phyloP scores from a whole-genome alignment of 2,888 invertebrate genomes.

The Chironomus riparius region DNA sequence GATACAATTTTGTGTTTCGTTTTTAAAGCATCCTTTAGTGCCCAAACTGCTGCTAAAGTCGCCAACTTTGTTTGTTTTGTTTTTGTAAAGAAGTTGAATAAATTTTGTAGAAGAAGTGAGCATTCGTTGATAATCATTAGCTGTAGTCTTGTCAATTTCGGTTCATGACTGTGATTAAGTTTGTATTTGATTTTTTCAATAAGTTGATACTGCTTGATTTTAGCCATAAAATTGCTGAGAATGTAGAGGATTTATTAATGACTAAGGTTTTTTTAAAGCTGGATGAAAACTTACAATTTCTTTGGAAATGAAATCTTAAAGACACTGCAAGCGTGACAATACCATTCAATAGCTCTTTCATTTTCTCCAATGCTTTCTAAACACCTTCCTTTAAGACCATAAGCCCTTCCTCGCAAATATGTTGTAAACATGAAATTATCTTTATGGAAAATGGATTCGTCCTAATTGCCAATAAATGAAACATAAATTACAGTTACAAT shows the following conservation, averaged over 20 bases:
- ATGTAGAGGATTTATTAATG: too few species aligned
- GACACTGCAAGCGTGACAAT: constrained; percentile 39
- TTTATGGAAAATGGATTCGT: constrained; percentile 19
- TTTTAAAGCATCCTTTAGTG: constrained; percentile 1
- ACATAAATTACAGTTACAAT: too few species aligned
- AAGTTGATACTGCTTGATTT: not conserved
- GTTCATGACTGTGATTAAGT: not conserved
- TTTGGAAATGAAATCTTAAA: constrained; percentile 42
- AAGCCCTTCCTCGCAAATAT: constrained; percentile 42
- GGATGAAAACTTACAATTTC: constrained; percentile 30
- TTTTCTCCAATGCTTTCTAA: constrained; percentile 40
- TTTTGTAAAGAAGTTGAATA: not conserved
- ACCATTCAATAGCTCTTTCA: constrained; percentile 38
- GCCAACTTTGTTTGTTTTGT: not conserved
- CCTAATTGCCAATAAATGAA: constrained; percentile 19
- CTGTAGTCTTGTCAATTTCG: not conserved
- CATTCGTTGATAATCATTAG: not conserved
- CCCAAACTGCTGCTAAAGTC: constrained; percentile 24
- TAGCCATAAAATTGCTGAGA: not conserved
- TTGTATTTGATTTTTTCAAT: not conserved
- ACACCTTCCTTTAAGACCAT: constrained; percentile 42
- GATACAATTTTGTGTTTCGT: not conserved
- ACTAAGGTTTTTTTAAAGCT: too few species aligned
- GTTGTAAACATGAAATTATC: constrained; percentile 34
- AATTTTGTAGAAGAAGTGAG: not conserved